phyloP scores from a whole-genome alignment of 2,113 vertebrate species.

The Crotalus horridus region DNA sequence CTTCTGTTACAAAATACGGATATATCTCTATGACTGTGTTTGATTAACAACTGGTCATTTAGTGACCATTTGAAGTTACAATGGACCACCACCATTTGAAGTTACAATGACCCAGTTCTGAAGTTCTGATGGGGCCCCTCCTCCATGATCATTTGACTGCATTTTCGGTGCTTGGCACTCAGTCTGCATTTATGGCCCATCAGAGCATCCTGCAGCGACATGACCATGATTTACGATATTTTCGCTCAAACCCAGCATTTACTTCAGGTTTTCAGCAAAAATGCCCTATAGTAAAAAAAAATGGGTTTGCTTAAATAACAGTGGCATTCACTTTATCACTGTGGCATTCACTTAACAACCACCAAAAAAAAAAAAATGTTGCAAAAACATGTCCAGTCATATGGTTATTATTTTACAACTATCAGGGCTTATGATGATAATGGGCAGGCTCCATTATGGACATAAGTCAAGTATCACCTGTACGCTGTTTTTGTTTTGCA shows the following conservation, averaged over 20 bases:
- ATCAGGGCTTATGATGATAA: background rate
- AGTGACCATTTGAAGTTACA: too few species aligned
- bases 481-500: slow-evolving; percentile 7
- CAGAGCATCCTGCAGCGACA: background rate
- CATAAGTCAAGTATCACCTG: background rate
- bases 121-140: too few species aligned
- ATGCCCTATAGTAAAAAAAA: background rate
- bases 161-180: too few species aligned
- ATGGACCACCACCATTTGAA: too few species aligned
- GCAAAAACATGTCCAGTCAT: background rate
- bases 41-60: too few species aligned
- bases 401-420: background rate
- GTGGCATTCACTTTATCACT: background rate
- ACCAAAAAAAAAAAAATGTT: background rate
- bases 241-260: background rate
- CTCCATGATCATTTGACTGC: too few species aligned
- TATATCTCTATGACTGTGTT: background rate
- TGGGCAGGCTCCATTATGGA: background rate
- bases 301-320: background rate
- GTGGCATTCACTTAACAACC: background rate
- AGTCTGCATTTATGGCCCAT: too few species aligned
- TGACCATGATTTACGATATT: background rate
- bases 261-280: background rate
- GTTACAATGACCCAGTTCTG: too few species aligned
- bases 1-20: background rate